Evolutionary conservation across 2,113 vertebrate species (phyloP), one percentile per base, ranked within the genome.

Genomic region (Alosa alosa): DNA sequence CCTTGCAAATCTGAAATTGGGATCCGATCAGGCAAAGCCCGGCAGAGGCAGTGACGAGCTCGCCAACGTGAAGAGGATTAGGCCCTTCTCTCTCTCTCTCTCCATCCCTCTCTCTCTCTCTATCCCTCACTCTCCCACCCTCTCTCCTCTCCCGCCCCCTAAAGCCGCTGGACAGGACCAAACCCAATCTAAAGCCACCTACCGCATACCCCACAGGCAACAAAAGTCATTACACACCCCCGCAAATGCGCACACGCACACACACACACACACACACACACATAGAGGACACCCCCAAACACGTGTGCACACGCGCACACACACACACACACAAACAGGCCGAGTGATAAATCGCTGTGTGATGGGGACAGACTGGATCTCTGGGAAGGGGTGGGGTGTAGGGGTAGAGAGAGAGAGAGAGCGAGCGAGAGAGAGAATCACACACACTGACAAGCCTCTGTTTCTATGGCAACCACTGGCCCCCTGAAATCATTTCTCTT

Each of bases 1-100:
- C 78, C 89, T 87, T 84, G 89, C 84, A 87, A 90, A 86, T 90
- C 83, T 85, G 85, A 81, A 90, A 89, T 84, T 87, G 88, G 82
- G 83, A 85, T 83, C 82, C 36, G 18, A 84, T 85, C 84, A 86
- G 85, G 83, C 85, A 86, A 87, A 90, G 84, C 87, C 89, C 49
- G 47, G 64, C 64, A 68, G 64, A 72, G 47, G 55, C 82, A 64
- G 60, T 64, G 81, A 86, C 85, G 82, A n/a, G 81, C 81, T 68
- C 78, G 55, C 46, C 86, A 85, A 88, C 44, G 78, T 44, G 84
- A 85, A 82, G 55, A 81, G 87, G 83, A 88, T 87, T 86, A 87
- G 84, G 81, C n/a, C 22, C 78, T 47, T 86, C 84, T 87, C 45
- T 57, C 84, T 47, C 60, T 72, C 64, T 18, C 52, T 55, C 60